Conservation (phyloP, 2,113 vertebrate species). For the Cromileptes altivelis region DNA sequence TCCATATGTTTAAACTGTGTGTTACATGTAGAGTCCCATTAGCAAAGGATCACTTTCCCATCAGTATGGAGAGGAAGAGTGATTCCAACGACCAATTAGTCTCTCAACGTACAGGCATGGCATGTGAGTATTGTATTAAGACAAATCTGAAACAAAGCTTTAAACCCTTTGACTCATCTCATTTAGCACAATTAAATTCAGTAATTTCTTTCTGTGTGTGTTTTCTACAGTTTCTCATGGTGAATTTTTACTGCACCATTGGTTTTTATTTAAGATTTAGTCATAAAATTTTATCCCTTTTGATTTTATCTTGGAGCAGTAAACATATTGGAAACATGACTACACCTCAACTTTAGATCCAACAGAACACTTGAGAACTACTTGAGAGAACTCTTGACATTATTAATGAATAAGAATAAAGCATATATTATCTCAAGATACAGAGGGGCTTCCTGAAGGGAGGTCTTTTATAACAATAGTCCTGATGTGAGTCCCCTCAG, state of each 20-base stretch:
- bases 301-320: slow-evolving; percentile 22
- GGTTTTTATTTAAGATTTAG: slow-evolving; percentile 14
- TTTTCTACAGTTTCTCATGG: slow-evolving; percentile 37
- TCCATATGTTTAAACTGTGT: too few relatives aligned
- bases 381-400: background rate
- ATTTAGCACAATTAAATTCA: background rate
- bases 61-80: too few relatives aligned
- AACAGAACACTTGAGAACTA: slow-evolving; percentile 9
- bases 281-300: background rate
- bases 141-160: background rate
- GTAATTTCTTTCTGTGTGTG: background rate
- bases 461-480: slow-evolving; percentile 35
- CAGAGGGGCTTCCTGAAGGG: background rate
- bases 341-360: background rate
- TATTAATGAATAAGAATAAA: slow-evolving; percentile 1
- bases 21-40: too few relatives aligned
- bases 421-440: slow-evolving; percentile 2
- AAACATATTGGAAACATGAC: slow-evolving; percentile 32
- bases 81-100: background rate
- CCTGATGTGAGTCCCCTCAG: slow-evolving; percentile 21
- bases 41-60: too few relatives aligned
- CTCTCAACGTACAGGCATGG: background rate
- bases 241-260: slow-evolving; percentile 24
- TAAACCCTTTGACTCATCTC: slow-evolving; percentile 5
- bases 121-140: background rate